These are phyloP conservation scores for Alethe diademata DNA, from an alignment of 2,113 vertebrate genomes.

Conservation along the genomic window DNA sequence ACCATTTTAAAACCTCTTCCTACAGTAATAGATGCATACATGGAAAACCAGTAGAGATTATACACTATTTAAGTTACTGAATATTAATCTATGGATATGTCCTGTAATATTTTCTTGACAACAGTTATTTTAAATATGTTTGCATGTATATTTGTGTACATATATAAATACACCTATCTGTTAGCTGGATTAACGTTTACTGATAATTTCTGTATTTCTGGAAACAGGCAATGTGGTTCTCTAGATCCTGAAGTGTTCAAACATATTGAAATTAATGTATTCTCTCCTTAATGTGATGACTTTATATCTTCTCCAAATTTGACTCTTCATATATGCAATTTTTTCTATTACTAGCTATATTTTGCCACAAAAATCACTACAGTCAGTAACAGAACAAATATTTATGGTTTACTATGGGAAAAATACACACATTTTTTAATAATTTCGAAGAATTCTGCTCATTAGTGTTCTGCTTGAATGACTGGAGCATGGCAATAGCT, in stretches of 20 bases:
- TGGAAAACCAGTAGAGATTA: neutral
- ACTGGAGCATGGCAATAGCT: slow-evolving; percentile 19
- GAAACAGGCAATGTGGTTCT: neutral
- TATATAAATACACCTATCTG: neutral
- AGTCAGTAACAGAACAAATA: neutral
- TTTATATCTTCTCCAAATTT: neutral
- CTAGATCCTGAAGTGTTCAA: neutral
- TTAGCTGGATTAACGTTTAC: neutral
- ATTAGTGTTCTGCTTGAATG: neutral
- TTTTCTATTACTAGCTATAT: neutral
- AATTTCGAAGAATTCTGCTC: neutral
- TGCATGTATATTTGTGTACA: no score
- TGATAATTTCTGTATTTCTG: neutral
- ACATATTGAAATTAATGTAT: neutral
- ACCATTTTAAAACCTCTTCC: neutral
- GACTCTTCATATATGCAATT: neutral
- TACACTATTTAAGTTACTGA: neutral
- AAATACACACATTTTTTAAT: neutral
- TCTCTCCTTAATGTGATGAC: neutral
- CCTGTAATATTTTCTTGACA: neutral
- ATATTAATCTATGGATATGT: neutral
- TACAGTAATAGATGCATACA: neutral
- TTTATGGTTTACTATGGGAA: neutral
- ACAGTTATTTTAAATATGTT: neutral
- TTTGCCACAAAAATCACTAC: neutral